phyloP scores from a whole-genome alignment of 2,113 vertebrate species.

The Odocoileus virginianus region DNA sequence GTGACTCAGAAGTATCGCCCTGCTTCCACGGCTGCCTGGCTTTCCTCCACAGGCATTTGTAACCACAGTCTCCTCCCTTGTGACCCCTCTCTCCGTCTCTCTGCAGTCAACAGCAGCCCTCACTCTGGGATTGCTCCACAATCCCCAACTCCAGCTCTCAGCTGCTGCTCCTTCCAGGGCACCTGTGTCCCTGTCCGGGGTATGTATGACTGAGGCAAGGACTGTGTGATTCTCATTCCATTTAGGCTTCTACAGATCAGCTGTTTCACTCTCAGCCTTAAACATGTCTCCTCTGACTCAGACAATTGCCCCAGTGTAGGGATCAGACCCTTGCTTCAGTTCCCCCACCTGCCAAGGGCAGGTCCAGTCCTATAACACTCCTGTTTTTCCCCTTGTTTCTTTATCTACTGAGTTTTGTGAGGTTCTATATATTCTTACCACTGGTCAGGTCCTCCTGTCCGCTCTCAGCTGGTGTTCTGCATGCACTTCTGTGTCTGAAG shows the following conservation, averaged over 20 bases:
- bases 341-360: neutral
- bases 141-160: neutral
- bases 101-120: neutral
- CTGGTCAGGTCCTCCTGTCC: neutral
- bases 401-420: neutral
- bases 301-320: neutral
- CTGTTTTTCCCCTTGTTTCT: neutral
- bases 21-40: neutral
- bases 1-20: neutral
- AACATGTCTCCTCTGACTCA: neutral
- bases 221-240: neutral
- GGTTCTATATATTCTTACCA: neutral
- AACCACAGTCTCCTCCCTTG: neutral
- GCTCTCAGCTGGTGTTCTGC: neutral
- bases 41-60: neutral
- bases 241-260: neutral
- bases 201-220: neutral
- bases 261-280: neutral
- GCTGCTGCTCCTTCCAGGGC: neutral
- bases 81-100: neutral
- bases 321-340: neutral
- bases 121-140: neutral
- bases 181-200: neutral
- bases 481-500: neutral
- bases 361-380: neutral